A percentile compares a stretch with the other conserved stretches of the same genome.
Conservation (phyloP, 2,113 vertebrate species). For the Phalacrocorax aristotelis region DNA sequence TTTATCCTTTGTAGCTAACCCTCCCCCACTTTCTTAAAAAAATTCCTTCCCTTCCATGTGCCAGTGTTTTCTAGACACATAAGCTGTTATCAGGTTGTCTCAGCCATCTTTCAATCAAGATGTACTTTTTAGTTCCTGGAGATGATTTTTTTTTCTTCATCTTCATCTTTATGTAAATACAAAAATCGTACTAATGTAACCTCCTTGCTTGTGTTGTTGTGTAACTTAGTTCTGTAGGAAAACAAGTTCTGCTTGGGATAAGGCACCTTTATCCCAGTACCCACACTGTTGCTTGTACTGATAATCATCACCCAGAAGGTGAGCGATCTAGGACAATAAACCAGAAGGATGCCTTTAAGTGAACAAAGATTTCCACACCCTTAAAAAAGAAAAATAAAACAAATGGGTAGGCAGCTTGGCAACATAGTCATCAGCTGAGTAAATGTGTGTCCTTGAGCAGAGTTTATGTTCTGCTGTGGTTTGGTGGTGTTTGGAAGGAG, state of each 20-base stretch:
- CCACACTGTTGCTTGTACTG: not conserved
- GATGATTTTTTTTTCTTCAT: not conserved
- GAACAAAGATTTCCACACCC: slow-evolving; percentile 39
- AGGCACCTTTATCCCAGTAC: not conserved
- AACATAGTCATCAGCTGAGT: slow-evolving; percentile 44
- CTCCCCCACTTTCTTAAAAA: slow-evolving; percentile 49
- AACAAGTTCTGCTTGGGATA: not conserved
- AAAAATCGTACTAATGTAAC: slow-evolving; percentile 55
- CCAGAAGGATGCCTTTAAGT: slow-evolving; percentile 37
- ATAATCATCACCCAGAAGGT: not conserved
- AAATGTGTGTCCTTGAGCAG: slow-evolving; percentile 50
- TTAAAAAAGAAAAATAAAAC: slow-evolving; percentile 15
- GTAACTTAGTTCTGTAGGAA: slow-evolving; percentile 37
- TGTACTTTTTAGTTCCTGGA: slow-evolving; percentile 58
- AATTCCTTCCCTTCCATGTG: slow-evolving; percentile 35
- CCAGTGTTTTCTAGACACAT: slow-evolving; percentile 51
- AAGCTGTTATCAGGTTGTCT: slow-evolving; percentile 63
- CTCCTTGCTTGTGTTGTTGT: not conserved
- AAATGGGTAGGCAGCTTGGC: slow-evolving; percentile 47
- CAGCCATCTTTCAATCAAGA: slow-evolving; percentile 64
- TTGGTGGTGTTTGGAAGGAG: slow-evolving; percentile 35
- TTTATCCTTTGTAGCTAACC: slow-evolving; percentile 32
- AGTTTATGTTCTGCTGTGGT: slow-evolving; percentile 57
- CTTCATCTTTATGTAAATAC: slow-evolving; percentile 61
- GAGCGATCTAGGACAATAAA: not conserved